Base-by-base conservation (phyloP, 1,140 invertebrate species). In the Leptonema lineaticorne region DNA sequence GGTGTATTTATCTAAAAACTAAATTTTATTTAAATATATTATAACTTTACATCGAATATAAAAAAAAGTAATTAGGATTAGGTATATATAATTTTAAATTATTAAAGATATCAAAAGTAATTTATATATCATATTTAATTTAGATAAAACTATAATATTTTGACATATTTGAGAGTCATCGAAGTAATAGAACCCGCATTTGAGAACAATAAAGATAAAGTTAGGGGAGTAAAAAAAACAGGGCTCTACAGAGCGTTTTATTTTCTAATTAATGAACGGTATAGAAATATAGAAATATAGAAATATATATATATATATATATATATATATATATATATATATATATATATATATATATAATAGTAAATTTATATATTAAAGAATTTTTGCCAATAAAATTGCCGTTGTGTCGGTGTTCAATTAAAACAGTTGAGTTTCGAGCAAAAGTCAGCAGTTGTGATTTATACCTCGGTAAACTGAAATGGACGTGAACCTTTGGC, bases 401-500 rank as follows among this genome's bases (percentile, higher is more conserved):
- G 9, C 16, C 2, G 37, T 1, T n/a, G 9, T 14, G 37, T 2
- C 2, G 37, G 2, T 16, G 9, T 41, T 41, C 16, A 41, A 41
- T 41, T 41, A 16, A 41, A 41, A 41, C 37, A 41, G 37, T 48
- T 24, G 37, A 53, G 1, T 24, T 53, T 26, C 50, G 14, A 53
- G 22, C 2, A 53, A 7, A 11, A 9, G 50, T 26, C 27, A 53
- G n/a, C n/a, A n/a, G 50, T 53, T 9, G 50, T 53, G 50, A 53
- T 53, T 53, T 53, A 53, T 22, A 24, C 22, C 9, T 26, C 50
- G 50, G 50, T 53, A 53, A 53, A n/a, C 22, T 53, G 50, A 53
- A 53, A 53, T 53, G 50, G 50, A 53, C 50, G 24, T 53, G 50
- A 24, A 53, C 50, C 50, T 24, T 24, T 53, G 24, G 50, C 18